These are phyloP conservation scores for Stomorhina lunata DNA, from an alignment of 2,888 invertebrate species.

Conservation along the genomic window DNA sequence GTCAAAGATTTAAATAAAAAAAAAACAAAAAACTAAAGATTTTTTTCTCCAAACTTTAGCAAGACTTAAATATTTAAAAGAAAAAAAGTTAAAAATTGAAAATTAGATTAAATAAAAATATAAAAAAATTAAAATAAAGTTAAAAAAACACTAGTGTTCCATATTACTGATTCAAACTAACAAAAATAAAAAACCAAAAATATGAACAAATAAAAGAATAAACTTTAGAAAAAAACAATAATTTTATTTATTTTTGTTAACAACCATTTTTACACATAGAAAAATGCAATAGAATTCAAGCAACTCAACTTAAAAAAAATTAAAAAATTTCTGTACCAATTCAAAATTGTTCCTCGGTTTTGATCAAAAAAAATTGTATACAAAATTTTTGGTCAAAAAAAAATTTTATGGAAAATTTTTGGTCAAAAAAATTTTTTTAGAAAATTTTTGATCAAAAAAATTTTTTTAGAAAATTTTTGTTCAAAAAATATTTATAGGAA, in stretches of 20 bases:
- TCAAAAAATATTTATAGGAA: too few relatives aligned
- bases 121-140: constrained; percentile 39
- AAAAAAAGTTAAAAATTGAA: constrained; percentile 19
- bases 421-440: too few relatives aligned
- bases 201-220: constrained; percentile 5
- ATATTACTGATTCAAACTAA: constrained; percentile 63
- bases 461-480: too few relatives aligned
- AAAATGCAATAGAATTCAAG: constrained; percentile 28
- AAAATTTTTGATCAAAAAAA: too few relatives aligned
- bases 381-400: too few relatives aligned
- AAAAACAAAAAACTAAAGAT: constrained; percentile 36
- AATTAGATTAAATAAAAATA: constrained; percentile 45
- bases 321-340: too few relatives aligned
- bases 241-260: constrained; percentile 64
- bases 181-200: constrained; percentile 54
- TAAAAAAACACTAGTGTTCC: constrained; percentile 65
- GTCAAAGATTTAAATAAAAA: constrained; percentile 43
- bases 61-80: constrained; percentile 62
- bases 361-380: too few relatives aligned
- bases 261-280: constrained; percentile 32
- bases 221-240: constrained; percentile 47
- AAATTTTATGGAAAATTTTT: too few relatives aligned
- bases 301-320: constrained; percentile 52
- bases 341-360: too few relatives aligned
- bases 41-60: constrained; percentile 67